phyloP scores from a whole-genome alignment of 2,888 invertebrate genomes.

The Lamellibrachia columna region DNA sequence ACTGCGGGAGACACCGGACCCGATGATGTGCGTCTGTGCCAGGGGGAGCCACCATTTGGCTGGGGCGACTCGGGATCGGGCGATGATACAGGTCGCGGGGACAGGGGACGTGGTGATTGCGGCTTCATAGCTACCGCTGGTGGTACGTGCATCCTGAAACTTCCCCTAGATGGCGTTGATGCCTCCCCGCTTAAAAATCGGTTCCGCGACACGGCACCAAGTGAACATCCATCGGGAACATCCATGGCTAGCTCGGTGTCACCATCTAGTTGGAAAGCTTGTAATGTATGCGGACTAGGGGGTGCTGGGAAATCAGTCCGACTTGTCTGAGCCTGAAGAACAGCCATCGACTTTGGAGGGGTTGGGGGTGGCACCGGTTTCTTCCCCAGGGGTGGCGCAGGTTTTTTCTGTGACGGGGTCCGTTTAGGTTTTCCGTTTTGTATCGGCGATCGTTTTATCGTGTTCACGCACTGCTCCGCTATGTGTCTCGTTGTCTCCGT shows the following conservation, averaged over 20 bases:
- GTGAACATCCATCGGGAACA: constrained; percentile 7
- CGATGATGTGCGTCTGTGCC: constrained; percentile 17
- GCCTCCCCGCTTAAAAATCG: not conserved
- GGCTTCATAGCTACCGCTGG: not conserved
- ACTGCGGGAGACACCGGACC: not conserved
- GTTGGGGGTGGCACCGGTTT: not conserved
- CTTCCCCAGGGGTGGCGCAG: not conserved
- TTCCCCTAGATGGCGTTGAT: not conserved
- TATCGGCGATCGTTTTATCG: constrained; percentile 23
- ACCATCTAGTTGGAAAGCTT: not conserved
- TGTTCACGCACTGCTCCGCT: constrained; percentile 24
- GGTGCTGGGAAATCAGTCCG: not conserved
- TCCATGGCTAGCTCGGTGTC: not conserved
- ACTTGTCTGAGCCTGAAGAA: not conserved
- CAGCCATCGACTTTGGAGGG: not conserved
- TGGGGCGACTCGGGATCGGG: constrained; percentile 1
- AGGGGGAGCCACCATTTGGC: not conserved
- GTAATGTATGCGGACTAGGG: constrained; percentile 14
- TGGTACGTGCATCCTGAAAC: not conserved
- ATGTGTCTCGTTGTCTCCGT: constrained; percentile 35
- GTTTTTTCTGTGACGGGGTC: not conserved
- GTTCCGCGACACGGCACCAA: not conserved
- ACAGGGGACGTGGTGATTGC: not conserved
- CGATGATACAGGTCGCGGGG: not conserved
- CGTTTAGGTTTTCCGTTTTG: not conserved